Base-by-base conservation (phyloP, 2,888 invertebrate genomes). In the Leptopilina myrica region DNA sequence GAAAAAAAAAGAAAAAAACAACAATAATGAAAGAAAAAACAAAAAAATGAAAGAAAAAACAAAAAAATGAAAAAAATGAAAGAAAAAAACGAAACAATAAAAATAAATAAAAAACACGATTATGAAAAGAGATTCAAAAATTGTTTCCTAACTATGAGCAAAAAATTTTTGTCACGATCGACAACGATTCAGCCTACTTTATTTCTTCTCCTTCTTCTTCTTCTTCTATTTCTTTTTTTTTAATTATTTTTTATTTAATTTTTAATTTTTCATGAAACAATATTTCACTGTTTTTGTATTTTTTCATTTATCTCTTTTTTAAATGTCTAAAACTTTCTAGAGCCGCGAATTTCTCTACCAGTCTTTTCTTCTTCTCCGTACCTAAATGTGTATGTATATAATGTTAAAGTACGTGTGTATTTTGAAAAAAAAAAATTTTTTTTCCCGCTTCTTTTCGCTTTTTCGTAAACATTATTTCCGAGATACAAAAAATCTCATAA, bases 331-430 rank as follows among this genome's bases (percentile, higher is more conserved):
- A 33, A 33, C 33, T 33, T 84, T 87, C 85, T 87, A 86, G 83
- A 87, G 84, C 86, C 85, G 84, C 85, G 85, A 86, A 84, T 86
- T 86, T 87, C 82, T 88, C 89, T 90, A 89, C 88, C 90, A 90
- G 90, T 90, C 90, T 90, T 90, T 87, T 88, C 81, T 90, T 84
- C 86, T 88, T 90, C 88, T 89, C 88, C 88, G 80, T 88, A 87
- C 83, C 86, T 90, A 90, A 85, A 84, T 88, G 84, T 87, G 88
- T 80, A 81, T 82, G 79, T 83, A 81, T 76, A 77, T 80, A 81
- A 65, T 79, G 78, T 77, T 79, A 49, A 15, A 66, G 78, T 87
- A 43, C 8, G 43, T 87, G 85, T 85, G 86, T 84, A 87, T 86
- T 86, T 86, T 20, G 20, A 20, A 88, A 89, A 87, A 89, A 87